phyloP scores from a whole-genome alignment of 2,888 invertebrate genomes.

The Scelioninae gen. 2 region DNA sequence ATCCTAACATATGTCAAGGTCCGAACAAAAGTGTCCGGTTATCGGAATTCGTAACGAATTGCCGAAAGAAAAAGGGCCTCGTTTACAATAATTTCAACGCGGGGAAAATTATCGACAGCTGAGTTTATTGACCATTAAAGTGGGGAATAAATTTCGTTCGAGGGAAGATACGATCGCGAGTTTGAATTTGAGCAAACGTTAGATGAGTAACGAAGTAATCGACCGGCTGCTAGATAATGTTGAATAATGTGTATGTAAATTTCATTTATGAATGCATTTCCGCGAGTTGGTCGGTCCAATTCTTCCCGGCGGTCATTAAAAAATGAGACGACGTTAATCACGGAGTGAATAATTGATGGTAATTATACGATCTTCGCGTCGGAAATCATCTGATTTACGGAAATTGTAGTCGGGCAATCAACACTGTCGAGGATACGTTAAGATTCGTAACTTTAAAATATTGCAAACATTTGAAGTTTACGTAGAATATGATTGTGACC shows the following conservation, averaged over 20 bases:
- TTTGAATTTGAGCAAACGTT: conserved; percentile 27
- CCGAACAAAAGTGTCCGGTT: too few relatives aligned
- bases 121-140: conserved; percentile 18
- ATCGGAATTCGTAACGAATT: conserved; percentile 14
- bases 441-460: too few relatives aligned
- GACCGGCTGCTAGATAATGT: conserved; percentile 16
- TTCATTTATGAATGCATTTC: conserved; percentile 31
- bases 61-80: conserved; percentile 4
- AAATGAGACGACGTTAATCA: conserved; percentile 19
- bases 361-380: conserved; percentile 6
- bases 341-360: conserved; percentile 12
- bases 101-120: conserved; percentile 23
- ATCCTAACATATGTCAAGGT: too few relatives aligned
- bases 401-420: too few relatives aligned
- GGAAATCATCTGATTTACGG: too few relatives aligned
- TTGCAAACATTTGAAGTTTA: too few relatives aligned
- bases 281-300: conserved; percentile 13
- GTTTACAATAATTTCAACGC: conserved; percentile 21
- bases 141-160: conserved; percentile 15
- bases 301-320: conserved; percentile 18
- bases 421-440: too few relatives aligned
- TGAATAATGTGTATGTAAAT: conserved; percentile 23
- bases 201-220: conserved; percentile 18
- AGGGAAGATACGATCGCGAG: conserved; percentile 16
- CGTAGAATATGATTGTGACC: too few relatives aligned